phyloP scores from a whole-genome alignment of 2,113 vertebrate genomes.

The Dicerorhinus sumatrensis region DNA sequence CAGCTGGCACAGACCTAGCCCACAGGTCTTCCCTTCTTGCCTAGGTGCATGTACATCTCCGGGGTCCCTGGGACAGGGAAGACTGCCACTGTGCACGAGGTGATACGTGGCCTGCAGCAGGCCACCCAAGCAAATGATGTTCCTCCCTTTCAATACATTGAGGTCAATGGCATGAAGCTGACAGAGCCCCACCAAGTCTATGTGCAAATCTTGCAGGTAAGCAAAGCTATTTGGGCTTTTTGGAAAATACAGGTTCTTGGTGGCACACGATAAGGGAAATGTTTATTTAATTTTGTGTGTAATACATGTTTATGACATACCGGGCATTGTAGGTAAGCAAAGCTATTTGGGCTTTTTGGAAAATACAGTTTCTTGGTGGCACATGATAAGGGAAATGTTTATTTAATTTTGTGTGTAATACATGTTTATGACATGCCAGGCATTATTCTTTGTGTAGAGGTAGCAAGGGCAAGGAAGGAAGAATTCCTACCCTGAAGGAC shows the following conservation, averaged over 20 bases:
- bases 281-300: not conserved
- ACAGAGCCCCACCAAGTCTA: slow-evolving; percentile 98
- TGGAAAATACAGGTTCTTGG: not conserved
- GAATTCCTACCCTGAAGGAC: not conserved
- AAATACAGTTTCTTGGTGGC: not conserved
- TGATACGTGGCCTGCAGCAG: slow-evolving; percentile 92
- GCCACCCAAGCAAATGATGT: slow-evolving; percentile 90
- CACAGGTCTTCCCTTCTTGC: not conserved
- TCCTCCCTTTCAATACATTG: slow-evolving; percentile 91
- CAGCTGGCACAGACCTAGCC: not conserved
- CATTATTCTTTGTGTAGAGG: not conserved
- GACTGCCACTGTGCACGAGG: slow-evolving; percentile 96
- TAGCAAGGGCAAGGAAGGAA: not conserved
- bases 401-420: not conserved
- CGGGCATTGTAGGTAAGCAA: slow-evolving; percentile 92
- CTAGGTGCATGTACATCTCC: slow-evolving; percentile 98
- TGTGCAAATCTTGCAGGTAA: slow-evolving; percentile 95
- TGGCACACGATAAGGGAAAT: not conserved
- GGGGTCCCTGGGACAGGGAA: slow-evolving; percentile 98
- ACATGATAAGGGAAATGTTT: not conserved
- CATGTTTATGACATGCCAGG: not conserved
- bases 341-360: not conserved
- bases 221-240: not conserved
- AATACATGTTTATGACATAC: not conserved
- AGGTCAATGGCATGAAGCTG: slow-evolving; percentile 99